Evolutionary conservation across 1,140 invertebrate species (phyloP).

Genomic region (Ostrea edulis): DNA sequence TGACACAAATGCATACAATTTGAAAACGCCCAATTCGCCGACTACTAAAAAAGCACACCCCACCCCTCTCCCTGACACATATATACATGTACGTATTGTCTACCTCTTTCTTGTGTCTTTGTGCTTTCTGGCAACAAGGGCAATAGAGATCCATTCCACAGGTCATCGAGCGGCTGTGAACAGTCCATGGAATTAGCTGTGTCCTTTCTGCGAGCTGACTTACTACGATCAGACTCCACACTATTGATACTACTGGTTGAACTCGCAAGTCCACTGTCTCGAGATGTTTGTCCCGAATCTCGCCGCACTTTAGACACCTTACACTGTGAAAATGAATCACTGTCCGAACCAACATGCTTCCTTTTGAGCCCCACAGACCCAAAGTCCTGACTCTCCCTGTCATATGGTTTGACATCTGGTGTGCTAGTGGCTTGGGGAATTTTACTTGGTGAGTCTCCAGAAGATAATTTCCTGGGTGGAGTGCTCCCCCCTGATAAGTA

Average conservation of each 20-base stretch:
- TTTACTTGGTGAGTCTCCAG: slow-evolving; percentile 50
- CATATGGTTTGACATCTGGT: slow-evolving; percentile 19
- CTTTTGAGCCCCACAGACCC: slow-evolving; percentile 44
- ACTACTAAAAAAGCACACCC: no score
- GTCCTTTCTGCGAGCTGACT: slow-evolving; percentile 4
- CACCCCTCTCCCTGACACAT: no score
- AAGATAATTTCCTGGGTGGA: slow-evolving; percentile 51
- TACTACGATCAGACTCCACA: slow-evolving; percentile 14
- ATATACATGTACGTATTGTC: background rate
- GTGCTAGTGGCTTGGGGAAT: slow-evolving; percentile 21
- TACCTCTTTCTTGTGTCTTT: slow-evolving; percentile 58
- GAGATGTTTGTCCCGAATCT: slow-evolving; percentile 44
- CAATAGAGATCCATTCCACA: slow-evolving; percentile 58
- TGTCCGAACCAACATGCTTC: slow-evolving; percentile 45
- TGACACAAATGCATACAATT: no score
- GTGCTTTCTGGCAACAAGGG: slow-evolving; percentile 58
- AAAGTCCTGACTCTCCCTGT: slow-evolving; percentile 40
- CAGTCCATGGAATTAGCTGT: slow-evolving; percentile 47
- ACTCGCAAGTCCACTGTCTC: slow-evolving; percentile 54
- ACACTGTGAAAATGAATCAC: slow-evolving; percentile 23
- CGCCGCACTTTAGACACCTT: slow-evolving; percentile 46
- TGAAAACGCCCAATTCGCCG: no score
- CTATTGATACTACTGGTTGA: slow-evolving; percentile 48
- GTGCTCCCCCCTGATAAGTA: slow-evolving; percentile 58
- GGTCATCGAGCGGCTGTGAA: slow-evolving; percentile 58